A percentile compares a stretch with the other conserved stretches of the same genome.
Evolutionary conservation across 2,113 vertebrate species (phyloP).

Genomic region (Mystacornis crossleyi): DNA sequence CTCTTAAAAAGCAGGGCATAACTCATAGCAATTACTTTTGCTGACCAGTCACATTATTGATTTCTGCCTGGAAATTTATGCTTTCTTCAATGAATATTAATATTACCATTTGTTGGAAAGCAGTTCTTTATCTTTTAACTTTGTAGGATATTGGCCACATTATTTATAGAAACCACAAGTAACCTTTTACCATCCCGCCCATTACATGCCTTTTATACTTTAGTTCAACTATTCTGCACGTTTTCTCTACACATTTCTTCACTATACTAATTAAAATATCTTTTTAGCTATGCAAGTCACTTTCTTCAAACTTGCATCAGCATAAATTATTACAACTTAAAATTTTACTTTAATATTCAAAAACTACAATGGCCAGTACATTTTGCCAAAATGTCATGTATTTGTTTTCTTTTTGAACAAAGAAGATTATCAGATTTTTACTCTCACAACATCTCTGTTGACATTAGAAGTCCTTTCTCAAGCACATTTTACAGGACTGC

Average conservation of each 20-base stretch:
- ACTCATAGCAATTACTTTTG: background rate
- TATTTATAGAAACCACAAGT: background rate
- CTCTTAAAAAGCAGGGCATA: background rate
- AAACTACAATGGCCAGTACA: background rate
- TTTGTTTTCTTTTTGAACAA: background rate
- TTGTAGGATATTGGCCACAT: background rate
- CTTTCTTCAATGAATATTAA: background rate
- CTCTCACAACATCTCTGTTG: background rate
- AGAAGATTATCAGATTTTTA: background rate
- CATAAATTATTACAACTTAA: background rate
- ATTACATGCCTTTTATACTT: background rate
- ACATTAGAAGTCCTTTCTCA: background rate
- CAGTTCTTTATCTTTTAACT: background rate
- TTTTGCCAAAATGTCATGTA: background rate
- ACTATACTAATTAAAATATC: background rate
- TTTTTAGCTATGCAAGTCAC: background rate
- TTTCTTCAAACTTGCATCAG: background rate
- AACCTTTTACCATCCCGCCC: background rate
- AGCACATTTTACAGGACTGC: background rate
- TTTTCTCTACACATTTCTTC: background rate
- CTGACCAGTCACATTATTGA: background rate
- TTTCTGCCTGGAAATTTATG: background rate
- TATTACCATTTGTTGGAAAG: background rate
- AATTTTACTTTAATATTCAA: background rate
- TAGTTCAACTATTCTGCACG: background rate